phyloP scores from a whole-genome alignment of 1,140 invertebrate species.

The Macrobrachium nipponense region DNA sequence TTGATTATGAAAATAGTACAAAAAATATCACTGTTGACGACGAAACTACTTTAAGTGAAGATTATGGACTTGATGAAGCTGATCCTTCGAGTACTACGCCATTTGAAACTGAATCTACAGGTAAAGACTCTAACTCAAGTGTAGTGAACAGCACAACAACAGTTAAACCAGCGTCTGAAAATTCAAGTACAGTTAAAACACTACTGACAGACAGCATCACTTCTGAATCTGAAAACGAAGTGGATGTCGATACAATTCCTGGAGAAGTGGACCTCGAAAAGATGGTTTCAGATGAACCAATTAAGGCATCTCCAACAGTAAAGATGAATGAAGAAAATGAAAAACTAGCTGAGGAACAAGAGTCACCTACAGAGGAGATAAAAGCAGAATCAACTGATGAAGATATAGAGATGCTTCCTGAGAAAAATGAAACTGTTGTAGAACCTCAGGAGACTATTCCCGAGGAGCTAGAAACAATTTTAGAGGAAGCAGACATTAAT shows the following conservation, averaged over 20 bases:
- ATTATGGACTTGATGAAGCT: too few relatives aligned
- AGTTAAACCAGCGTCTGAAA: background rate
- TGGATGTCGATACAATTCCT: slow-evolving; percentile 20
- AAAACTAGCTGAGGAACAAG: background rate
- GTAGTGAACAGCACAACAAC: too few relatives aligned
- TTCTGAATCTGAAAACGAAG: slow-evolving; percentile 22
- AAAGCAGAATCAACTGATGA: background rate
- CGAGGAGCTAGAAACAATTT: background rate
- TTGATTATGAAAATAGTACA: too few relatives aligned
- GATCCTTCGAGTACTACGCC: too few relatives aligned
- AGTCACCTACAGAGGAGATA: too few relatives aligned
- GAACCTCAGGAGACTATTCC: background rate
- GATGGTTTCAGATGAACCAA: background rate
- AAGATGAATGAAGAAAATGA: background rate
- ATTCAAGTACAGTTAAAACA: background rate
- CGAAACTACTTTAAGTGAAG: too few relatives aligned
- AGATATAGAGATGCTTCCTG: background rate
- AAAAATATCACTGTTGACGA: too few relatives aligned
- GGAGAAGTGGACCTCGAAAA: background rate
- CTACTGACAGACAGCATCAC: background rate
- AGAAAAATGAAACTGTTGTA: background rate
- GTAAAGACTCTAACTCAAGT: too few relatives aligned
- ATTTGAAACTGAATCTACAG: too few relatives aligned
- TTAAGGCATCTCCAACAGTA: background rate
- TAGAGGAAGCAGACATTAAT: background rate